A percentile compares a stretch with the other conserved stretches of the same genome.
phyloP scores from a whole-genome alignment of 2,888 invertebrate genomes.

The Stenotaenia linearis region DNA sequence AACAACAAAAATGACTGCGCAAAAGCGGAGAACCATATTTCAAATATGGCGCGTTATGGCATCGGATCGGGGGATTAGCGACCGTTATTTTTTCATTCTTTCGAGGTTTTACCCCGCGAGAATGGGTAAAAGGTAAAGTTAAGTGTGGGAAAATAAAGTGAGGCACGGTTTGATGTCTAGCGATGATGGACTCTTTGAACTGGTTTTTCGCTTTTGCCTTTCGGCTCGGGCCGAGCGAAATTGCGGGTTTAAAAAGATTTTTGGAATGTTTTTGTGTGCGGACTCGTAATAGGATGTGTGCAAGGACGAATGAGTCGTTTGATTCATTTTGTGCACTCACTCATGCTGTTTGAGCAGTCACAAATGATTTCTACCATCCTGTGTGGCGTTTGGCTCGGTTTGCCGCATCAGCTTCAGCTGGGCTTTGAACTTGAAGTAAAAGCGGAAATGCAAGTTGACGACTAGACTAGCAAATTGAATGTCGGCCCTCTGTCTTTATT shows the following conservation, averaged over 20 bases:
- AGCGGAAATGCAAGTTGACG: neutral
- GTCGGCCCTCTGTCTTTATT: slow-evolving; percentile 33
- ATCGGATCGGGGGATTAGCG: neutral
- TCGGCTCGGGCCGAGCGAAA: neutral
- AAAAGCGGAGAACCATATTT: no score
- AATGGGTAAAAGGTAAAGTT: neutral
- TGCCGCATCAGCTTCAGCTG: neutral
- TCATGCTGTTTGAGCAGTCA: slow-evolving; percentile 5
- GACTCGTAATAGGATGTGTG: slow-evolving; percentile 4
- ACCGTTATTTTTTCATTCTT: neutral
- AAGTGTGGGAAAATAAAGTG: slow-evolving; percentile 9
- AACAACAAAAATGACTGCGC: no score
- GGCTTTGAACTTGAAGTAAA: neutral
- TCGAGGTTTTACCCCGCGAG: neutral
- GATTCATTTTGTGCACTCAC: slow-evolving; percentile 20
- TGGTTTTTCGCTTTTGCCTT: neutral
- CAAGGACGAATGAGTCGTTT: slow-evolving; percentile 26
- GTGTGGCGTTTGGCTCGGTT: neutral
- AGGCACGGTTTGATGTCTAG: neutral
- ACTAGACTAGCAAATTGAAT: neutral
- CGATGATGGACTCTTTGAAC: slow-evolving; percentile 2
- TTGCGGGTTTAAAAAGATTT: neutral
- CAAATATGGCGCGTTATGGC: neutral
- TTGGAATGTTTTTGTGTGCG: slow-evolving; percentile 20
- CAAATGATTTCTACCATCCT: neutral